Evolutionary conservation across 2,888 invertebrate species (phyloP), one percentile per base, ranked within the genome.

Genomic region (Sphaerophoria taeniata): DNA sequence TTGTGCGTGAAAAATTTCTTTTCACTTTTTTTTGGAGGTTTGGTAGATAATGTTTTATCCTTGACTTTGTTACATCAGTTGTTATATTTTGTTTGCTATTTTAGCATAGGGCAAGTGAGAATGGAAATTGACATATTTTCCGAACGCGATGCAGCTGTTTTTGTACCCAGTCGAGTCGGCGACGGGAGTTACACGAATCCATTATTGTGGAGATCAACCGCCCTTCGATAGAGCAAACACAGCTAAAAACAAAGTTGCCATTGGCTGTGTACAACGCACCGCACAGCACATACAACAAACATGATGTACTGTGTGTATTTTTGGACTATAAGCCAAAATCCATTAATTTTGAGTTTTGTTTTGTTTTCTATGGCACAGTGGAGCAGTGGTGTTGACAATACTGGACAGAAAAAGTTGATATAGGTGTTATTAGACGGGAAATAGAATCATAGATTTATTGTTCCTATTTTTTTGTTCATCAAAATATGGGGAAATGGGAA

Each of bases 281-380:
- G 34, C 34, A 33, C 49, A 67, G 11, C 65, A 47, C 34, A 33
- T 34, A 65, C 49, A 49, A 49, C 70, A 67, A 49, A 49, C 70
- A 67, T 77, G 65, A 14, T 67, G 67, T 24, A 47, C 45, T 65
- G 12, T 47, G 67, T 47, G 67, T 39, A 31, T 79, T 81, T 77
- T 60, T 58, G 34, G 60, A 58, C 58, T 60, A 36, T 53, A 81
- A 72, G 71, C 76, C 71, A 81, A 81, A 77, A 81, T 65, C 77
- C 76, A 81, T 81, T 77, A 51, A 65, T 56, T 61, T 63, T n/a
- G 33, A 43, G 43, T 65, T 58, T 63, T 24, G 6, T 49, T 47
- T 47, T 70, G 34, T 73, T 24, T n/a, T 47, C 9, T 16, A 12
- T 9, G 9, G 6, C 12, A 2, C 24, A 24, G 24, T 24, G 24